Evolutionary conservation across 2,113 vertebrate species (phyloP).

Genomic region (Phoxinus phoxinus): DNA sequence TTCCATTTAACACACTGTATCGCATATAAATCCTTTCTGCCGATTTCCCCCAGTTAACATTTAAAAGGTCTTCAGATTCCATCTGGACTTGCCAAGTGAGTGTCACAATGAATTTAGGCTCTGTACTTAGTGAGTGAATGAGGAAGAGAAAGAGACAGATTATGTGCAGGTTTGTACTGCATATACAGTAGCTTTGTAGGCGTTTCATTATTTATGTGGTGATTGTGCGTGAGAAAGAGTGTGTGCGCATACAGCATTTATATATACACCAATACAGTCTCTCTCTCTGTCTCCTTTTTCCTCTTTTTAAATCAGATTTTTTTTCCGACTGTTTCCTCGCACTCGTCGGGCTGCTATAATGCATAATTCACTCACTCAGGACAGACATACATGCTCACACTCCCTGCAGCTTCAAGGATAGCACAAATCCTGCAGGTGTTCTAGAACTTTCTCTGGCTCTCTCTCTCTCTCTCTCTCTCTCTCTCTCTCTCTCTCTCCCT

Average conservation of each 20-base stretch:
- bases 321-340: background rate
- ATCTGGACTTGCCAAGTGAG: background rate
- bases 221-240: background rate
- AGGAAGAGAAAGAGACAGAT: background rate
- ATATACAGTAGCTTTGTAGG: constrained; percentile 5
- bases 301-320: background rate
- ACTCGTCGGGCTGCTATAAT: constrained; percentile 3
- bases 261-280: background rate
- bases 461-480: constrained; percentile 14
- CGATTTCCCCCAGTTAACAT: background rate
- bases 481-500: background rate
- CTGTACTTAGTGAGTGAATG: background rate
- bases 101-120: background rate
- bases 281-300: background rate
- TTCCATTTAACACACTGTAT: background rate
- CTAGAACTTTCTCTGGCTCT: constrained; percentile 32
- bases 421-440: constrained; percentile 19
- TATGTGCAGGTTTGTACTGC: background rate
- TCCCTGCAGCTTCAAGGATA: constrained; percentile 10
- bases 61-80: background rate
- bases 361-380: constrained; percentile 14
- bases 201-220: constrained; percentile 4
- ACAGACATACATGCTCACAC: background rate
- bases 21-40: too few relatives aligned
- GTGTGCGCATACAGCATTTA: background rate